Evolutionary conservation across 2,113 vertebrate genomes (phyloP).

Genomic region (Phrynocephalus versicolor): DNA sequence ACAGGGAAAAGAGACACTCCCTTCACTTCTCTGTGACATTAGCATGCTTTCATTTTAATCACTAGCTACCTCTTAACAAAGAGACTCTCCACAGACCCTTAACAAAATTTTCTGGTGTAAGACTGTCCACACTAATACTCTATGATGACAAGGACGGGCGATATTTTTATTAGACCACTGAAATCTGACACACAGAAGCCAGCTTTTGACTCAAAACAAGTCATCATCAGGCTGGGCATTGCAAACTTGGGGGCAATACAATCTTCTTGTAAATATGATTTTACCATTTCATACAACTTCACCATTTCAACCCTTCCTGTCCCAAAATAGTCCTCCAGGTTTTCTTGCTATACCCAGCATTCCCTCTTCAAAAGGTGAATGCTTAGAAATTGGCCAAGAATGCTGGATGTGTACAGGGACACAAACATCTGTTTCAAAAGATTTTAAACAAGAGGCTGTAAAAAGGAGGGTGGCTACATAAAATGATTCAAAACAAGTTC

Average conservation of each 20-base stretch:
- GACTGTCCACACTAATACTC: neutral
- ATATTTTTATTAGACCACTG: no score
- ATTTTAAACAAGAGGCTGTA: neutral
- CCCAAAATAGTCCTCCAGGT: neutral
- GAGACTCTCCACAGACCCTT: neutral
- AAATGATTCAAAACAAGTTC: neutral
- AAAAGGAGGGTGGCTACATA: neutral
- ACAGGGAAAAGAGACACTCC: no score
- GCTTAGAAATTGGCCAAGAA: neutral
- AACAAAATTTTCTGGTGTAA: neutral
- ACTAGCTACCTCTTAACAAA: no score
- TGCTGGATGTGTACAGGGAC: neutral
- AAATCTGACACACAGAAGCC: no score
- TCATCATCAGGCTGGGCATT: no score
- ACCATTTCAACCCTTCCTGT: neutral
- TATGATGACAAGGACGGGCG: no score
- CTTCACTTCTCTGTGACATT: no score
- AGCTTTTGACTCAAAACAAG: no score
- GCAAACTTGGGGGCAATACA: neutral
- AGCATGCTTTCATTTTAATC: no score
- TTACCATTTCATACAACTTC: neutral
- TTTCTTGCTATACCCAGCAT: neutral
- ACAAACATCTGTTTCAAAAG: neutral
- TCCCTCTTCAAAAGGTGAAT: neutral
- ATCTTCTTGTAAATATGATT: neutral